These are phyloP conservation scores for Urophycis tenuis DNA, from an alignment of 2,797 vertebrate genomes.

Conservation along the genomic window DNA sequence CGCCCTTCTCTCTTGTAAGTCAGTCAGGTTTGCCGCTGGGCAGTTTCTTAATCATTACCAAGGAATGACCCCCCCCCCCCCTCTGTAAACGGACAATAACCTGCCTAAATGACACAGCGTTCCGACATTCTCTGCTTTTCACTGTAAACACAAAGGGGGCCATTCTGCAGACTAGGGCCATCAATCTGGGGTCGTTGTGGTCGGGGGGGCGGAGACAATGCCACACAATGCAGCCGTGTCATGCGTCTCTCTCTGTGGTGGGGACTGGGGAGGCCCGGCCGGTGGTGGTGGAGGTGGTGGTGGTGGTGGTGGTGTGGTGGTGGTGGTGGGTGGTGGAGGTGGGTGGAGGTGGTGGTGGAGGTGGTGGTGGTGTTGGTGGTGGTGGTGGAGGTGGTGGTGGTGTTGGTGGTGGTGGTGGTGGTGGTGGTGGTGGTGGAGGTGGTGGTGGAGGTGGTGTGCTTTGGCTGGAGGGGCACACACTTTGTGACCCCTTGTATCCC, in stretches of 20 bases:
- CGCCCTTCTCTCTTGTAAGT: neutral
- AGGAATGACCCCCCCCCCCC: constrained; percentile 10
- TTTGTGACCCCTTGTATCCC: constrained; percentile 35
- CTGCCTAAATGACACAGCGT: constrained; percentile 62
- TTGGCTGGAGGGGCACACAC: neutral
- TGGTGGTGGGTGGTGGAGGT: neutral
- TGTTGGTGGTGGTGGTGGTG: neutral
- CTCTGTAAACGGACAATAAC: constrained; percentile 51
- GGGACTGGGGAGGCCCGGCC: constrained; percentile 11
- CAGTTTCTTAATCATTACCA: constrained; percentile 64
- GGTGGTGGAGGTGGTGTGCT: constrained; percentile 1
- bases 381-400: neutral
- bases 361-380: neutral
- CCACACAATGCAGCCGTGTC: constrained; percentile 55
- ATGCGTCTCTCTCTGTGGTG: constrained; percentile 29
- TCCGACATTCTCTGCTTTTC: constrained; percentile 67
- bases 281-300: neutral
- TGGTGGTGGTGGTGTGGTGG: neutral
- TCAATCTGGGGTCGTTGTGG: constrained; percentile 61
- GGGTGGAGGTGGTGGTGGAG: neutral
- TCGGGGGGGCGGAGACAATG: constrained; percentile 47
- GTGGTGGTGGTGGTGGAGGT: neutral
- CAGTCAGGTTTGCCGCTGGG: constrained; percentile 23
- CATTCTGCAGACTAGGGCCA: constrained; percentile 47
- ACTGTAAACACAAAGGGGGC: constrained; percentile 56